A percentile compares a stretch with the other conserved stretches of the same genome.
These are phyloP conservation scores for Melikaiella ostensackeni DNA, from an alignment of 2,888 invertebrate species.

Conservation along the genomic window DNA sequence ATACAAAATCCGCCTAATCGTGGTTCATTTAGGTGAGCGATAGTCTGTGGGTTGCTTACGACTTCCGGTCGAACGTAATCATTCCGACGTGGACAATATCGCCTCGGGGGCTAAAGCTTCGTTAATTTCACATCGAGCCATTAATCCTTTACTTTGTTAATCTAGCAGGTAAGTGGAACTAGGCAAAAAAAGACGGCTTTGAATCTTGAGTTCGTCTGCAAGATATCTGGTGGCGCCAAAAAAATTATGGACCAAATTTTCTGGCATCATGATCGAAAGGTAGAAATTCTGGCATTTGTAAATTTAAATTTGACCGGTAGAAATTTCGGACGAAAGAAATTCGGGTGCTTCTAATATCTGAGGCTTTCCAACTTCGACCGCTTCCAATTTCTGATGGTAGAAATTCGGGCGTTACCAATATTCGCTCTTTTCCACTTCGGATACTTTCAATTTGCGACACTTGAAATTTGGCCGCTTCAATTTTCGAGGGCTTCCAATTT, in stretches of 20 bases:
- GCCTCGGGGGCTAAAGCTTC: conserved; percentile 43
- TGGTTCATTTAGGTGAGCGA: conserved; percentile 48
- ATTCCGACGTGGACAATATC: conserved; percentile 45
- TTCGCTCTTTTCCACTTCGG: no score
- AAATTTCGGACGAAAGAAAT: neutral
- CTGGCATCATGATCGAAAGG: neutral
- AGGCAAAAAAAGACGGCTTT: neutral
- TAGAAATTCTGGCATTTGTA: neutral
- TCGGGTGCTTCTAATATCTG: neutral
- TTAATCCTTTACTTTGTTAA: conserved; percentile 3
- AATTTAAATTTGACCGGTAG: no score
- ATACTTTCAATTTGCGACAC: no score
- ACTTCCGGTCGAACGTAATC: conserved; percentile 52
- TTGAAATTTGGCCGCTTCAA: no score
- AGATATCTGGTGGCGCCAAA: neutral
- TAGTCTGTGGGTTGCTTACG: conserved; percentile 42
- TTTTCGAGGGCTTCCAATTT: no score
- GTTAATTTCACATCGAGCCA: conserved; percentile 28
- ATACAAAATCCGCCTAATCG: conserved; percentile 49
- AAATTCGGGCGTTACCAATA: no score
- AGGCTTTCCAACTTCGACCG: neutral
- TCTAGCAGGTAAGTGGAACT: neutral
- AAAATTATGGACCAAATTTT: neutral
- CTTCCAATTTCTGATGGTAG: no score
- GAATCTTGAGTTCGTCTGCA: neutral